Evolutionary conservation across 2,113 vertebrate species (phyloP).

Genomic region (Takifugu bimaculatus): DNA sequence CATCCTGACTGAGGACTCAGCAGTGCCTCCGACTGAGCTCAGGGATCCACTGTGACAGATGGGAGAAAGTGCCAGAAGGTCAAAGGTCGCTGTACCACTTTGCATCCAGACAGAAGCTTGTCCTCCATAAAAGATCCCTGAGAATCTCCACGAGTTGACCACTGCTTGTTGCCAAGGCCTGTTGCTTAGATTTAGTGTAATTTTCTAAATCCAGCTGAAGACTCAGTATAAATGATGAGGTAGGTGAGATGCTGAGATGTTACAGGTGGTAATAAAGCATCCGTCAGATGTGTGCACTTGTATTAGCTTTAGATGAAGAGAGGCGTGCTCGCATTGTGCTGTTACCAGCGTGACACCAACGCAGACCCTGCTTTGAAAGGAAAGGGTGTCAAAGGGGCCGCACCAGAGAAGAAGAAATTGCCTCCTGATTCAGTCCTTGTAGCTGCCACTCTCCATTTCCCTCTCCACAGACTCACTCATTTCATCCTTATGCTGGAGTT

Average conservation of each 20-base stretch:
- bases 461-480: conserved; percentile 3
- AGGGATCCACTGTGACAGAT: no score
- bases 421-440: conserved; percentile 22
- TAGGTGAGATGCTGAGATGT: neutral
- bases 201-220: no score
- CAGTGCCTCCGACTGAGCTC: no score
- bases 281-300: no score
- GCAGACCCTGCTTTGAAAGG: conserved; percentile 27
- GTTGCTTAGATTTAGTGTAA: no score
- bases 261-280: neutral
- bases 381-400: conserved; percentile 20
- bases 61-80: no score
- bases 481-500: neutral
- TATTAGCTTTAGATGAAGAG: neutral
- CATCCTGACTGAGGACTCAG: no score
- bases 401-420: conserved; percentile 34
- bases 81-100: no score
- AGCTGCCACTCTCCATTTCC: conserved; percentile 9
- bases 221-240: neutral
- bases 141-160: neutral
- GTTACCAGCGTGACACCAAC: conserved; percentile 40
- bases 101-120: no score
- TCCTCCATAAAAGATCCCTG: neutral
- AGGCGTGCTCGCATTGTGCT: conserved; percentile 34
- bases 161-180: neutral